Evolutionary conservation across 2,797 vertebrate species (phyloP), one percentile per base, ranked within the genome.

Genomic region (Artibeus lituratus): DNA sequence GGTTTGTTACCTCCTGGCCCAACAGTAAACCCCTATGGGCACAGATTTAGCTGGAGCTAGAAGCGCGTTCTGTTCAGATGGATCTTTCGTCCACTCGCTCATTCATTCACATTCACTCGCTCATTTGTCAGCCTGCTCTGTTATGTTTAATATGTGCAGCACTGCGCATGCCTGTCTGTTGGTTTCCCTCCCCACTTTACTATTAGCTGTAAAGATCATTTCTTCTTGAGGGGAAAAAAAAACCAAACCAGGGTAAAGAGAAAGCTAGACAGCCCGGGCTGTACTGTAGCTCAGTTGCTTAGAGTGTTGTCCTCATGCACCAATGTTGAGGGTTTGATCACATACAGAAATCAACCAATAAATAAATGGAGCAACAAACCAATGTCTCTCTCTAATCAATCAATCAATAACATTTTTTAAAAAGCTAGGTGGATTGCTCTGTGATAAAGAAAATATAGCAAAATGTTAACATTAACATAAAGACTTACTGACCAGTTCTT

Each of bases 391-490:
- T 62, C 26, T 14, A 32, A 62, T 62, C 59, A 62, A 62, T 32
- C 29, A 62, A 62, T 62, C 2, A 32, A 32, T 62, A 62, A 32
- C 15, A 62, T 15, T 26, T 59, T 59, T 59, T 14, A 15, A 32
- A 62, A 62, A 32, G 59, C n/a, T 65, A 86, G 37, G 57, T 44
- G 10, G 35, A 42, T 16, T 81, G 21, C 26, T 78, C 65, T 84
- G 44, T 65, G 69, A 90, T 39, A 86, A 22, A 87, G 29, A 49
- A 87, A 96, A 53, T 74, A 85, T 4, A 94, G 35, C n/a, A 94
- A 93, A 90, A 93, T 51, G 24, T n/a, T 96, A 86, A 77, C 44
- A 42, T 86, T 96, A 86, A 77, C 44, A 37, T 86, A 15, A n/a
- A 73, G 3, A 88, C 53, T 90, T 65, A 91, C 69, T 90, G 44